Evolutionary conservation across 2,797 vertebrate genomes (phyloP).

Genomic region (Trachurus trachurus): DNA sequence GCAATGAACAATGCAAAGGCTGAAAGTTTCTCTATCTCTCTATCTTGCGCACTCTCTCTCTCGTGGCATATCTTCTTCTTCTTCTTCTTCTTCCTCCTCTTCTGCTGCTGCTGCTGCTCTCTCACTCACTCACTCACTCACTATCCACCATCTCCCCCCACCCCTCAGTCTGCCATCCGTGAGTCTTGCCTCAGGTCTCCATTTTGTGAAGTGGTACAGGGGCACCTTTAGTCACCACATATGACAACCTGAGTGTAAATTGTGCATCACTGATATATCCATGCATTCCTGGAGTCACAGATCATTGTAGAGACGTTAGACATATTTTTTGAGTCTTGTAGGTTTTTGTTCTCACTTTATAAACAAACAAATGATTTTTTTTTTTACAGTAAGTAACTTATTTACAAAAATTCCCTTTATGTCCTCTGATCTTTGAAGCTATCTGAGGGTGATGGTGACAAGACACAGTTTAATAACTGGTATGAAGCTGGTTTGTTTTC

Average conservation of each 20-base stretch:
- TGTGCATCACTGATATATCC: conserved; percentile 32
- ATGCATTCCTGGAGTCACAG: conserved; percentile 13
- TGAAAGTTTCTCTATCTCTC: conserved; percentile 73
- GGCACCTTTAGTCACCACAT: conserved; percentile 58
- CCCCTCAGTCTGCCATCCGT: conserved; percentile 74
- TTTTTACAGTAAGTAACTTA: conserved; percentile 8
- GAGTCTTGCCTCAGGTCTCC: conserved; percentile 71
- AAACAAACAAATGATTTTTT: background rate
- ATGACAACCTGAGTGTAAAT: conserved; percentile 31
- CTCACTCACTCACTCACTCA: conserved; percentile 48
- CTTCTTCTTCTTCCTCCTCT: conserved; percentile 57
- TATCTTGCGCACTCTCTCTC: conserved; percentile 45
- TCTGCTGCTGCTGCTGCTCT: conserved; percentile 65
- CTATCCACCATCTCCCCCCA: conserved; percentile 68
- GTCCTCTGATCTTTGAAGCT: conserved; percentile 19
- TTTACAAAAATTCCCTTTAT: conserved; percentile 21
- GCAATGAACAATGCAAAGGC: conserved; percentile 88
- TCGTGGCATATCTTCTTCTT: conserved; percentile 69
- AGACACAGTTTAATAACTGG: background rate
- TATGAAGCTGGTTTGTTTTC: conserved; percentile 16
- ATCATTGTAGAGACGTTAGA: conserved; percentile 12
- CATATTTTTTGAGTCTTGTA: conserved; percentile 4
- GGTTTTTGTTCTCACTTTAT: background rate
- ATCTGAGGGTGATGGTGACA: conserved; percentile 52
- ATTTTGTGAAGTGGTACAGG: conserved; percentile 66